Evolutionary conservation across 2,797 vertebrate species (phyloP).

Genomic region (Iguana delicatissima): DNA sequence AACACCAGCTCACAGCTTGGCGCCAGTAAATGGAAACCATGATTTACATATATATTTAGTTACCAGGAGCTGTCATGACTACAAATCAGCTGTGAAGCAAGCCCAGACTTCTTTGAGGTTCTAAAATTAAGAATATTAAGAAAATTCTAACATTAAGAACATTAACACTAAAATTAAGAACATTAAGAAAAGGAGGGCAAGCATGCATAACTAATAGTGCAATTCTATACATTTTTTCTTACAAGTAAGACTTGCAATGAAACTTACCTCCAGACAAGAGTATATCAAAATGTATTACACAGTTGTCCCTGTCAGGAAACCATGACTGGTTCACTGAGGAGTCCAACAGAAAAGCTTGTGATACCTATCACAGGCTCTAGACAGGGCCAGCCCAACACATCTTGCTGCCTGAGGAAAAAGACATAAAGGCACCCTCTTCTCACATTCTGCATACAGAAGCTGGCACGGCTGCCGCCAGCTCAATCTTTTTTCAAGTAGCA

Average conservation of each 20-base stretch:
- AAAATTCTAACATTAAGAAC: neutral
- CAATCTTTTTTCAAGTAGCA: neutral
- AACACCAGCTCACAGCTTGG: accelerated
- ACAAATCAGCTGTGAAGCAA: neutral
- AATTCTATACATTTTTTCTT: neutral
- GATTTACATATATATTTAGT: slow-evolving; percentile 26
- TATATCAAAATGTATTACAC: no score
- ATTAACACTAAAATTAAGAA: neutral
- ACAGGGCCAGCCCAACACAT: neutral
- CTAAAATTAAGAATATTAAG: neutral
- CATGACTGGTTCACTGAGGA: slow-evolving; percentile 1
- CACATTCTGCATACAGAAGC: neutral
- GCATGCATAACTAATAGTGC: neutral
- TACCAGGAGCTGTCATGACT: neutral
- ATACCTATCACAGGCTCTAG: slow-evolving; percentile 12
- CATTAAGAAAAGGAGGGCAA: neutral
- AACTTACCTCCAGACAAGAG: neutral
- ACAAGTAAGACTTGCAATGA: neutral
- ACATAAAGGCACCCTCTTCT: neutral
- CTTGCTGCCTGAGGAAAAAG: neutral
- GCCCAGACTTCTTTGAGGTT: slow-evolving; percentile 7
- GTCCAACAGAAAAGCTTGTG: slow-evolving; percentile 33
- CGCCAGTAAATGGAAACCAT: slow-evolving; percentile 34
- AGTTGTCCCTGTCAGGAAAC: neutral
- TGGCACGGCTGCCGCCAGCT: neutral